phyloP scores from a whole-genome alignment of 2,797 vertebrate species.

The Crax fasciolata region DNA sequence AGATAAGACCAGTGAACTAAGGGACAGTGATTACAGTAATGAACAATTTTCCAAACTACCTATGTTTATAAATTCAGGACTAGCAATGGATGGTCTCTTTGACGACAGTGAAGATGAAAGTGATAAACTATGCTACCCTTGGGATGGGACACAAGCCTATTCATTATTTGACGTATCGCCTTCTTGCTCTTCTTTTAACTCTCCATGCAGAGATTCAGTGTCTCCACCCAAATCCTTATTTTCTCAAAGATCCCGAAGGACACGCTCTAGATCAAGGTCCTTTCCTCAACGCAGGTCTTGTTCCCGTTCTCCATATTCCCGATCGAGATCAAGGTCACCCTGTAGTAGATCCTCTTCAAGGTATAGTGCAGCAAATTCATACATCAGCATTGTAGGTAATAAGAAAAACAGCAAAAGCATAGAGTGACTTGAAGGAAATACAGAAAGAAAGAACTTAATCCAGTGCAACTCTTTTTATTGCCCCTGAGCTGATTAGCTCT shows the following conservation, averaged over 20 bases:
- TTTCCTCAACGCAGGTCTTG: slow-evolving; percentile 88
- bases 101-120: slow-evolving; percentile 93
- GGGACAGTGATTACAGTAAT: slow-evolving; percentile 86
- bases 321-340: slow-evolving; percentile 95
- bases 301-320: slow-evolving; percentile 92
- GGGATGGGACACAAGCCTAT: slow-evolving; percentile 94
- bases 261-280: slow-evolving; percentile 88
- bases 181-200: slow-evolving; percentile 95
- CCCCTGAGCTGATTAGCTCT: not conserved
- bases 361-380: slow-evolving; percentile 77
- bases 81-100: slow-evolving; percentile 89
- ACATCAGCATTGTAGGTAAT: not conserved
- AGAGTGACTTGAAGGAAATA: not conserved
- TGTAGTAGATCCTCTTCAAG: slow-evolving; percentile 92
- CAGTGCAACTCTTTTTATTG: not conserved
- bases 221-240: slow-evolving; percentile 93
- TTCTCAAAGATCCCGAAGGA: slow-evolving; percentile 88
- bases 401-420: not conserved
- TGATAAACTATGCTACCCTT: slow-evolving; percentile 92
- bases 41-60: slow-evolving; percentile 88
- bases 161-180: slow-evolving; percentile 94
- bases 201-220: slow-evolving; percentile 93
- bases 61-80: slow-evolving; percentile 92
- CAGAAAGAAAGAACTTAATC: not conserved
- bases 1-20: slow-evolving; percentile 84